Base-by-base conservation (phyloP, 2,113 vertebrate species). In the Rhodinocichla rosea region DNA sequence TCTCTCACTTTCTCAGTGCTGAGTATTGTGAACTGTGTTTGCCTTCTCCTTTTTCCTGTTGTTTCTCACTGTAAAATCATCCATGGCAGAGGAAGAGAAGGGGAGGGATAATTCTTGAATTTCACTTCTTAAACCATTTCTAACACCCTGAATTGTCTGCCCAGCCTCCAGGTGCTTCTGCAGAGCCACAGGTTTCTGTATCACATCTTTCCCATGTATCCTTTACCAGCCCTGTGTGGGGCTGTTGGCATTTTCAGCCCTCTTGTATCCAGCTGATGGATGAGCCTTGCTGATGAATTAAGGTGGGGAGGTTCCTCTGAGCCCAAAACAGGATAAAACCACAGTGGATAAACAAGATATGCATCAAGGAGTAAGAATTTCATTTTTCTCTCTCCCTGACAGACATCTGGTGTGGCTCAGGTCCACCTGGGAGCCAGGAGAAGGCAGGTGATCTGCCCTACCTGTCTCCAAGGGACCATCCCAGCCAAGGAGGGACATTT, bases 171-270 rank as follows among this genome's bases (percentile, higher is more conserved):
- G 50, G 7, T 37, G 4, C 33, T 26, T 24, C 27, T 74, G 23
- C 47, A 87, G 60, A 47, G 7, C 40, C 57, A 52, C 10, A 56
- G 27, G 23, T 37, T 65, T 57, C 60, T 57, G 28, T 6, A 69
- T 16, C 24, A 1, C 3, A 1, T 30, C 7, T 17, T 17, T 10
- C n/a, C 44, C 13, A 7, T 2, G 4, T 15, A 40, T 57, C 16
- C 28, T 62, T 62, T 24, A 20, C 30, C 49, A 77, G 33, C 18
- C 35, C 18, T 47, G 0, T 19, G n/a, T 32, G 35, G 19, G 22
- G 14, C 19, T 80, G 30, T 20, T 59, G 53, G 15, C 9, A 39
- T 47, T 83, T 62, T 27, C 19, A 52, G 3, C 21, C 10, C 22
- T 11, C 3, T 6, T 24, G 27, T 32, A 78, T 13, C 37, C 39